Base-by-base conservation (phyloP, 1,140 invertebrate genomes). In the honey bee (Apis mellifera) region DNA sequence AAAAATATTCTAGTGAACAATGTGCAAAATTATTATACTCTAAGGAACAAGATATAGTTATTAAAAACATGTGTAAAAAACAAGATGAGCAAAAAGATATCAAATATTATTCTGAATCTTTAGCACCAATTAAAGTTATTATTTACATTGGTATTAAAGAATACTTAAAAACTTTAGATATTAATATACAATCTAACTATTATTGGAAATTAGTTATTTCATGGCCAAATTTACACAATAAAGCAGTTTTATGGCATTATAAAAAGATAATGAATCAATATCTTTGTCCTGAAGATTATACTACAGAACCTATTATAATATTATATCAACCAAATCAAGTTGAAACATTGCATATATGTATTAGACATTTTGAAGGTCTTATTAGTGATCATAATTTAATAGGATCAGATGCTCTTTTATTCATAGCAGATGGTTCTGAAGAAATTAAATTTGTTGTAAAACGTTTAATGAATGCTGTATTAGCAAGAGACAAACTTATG, bases 151-250 rank as follows among this genome's bases (percentile, higher is more conserved):
- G 93, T 11, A 83, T 94, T n/a, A 92, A 91, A 65, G 90, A 94
- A 65, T 92, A 92, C 66, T 72, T 87, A 17, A 91, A 89, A 68
- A 84, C 77, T 8, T 73, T 86, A 3, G 86, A 92, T 0, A 87
- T 83, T 0, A 84, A 90, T 72, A 62, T 74, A 19, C 42, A 64
- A 32, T 80, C 90, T 81, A 94, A 94, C 83, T 92, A 95, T 70
- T 97, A 95, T 90, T 97, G 96, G 96, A 97, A 97, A 92, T 85
- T 96, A 42, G 91, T 95, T n/a, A 88, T 97, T 23, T 95, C 95
- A 0, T 94, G 96, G 75, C 95, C 96, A 21, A 90, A 94, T 75
- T 78, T 93, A 21, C 81, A 86, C 9, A 89, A 90, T 21, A 85
- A 84, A 55, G 62, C 88, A 8, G 59, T 90, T 7, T 69, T 92